These are phyloP conservation scores for Argyresthia albistria DNA, from an alignment of 2,888 invertebrate species.

Conservation along the genomic window DNA sequence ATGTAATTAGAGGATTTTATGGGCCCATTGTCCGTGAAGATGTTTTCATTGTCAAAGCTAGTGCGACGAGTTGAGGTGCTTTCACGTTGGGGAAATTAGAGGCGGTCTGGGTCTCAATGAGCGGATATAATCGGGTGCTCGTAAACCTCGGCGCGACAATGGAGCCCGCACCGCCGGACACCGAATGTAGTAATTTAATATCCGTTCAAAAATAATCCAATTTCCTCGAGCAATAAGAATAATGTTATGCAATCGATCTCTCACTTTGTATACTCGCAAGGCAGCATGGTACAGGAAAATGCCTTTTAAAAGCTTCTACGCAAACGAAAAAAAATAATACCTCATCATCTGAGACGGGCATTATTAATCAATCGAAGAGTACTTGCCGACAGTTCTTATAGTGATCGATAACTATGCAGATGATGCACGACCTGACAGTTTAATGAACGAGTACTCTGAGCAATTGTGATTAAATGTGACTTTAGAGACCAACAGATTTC, in stretches of 20 bases:
- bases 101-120: conserved; percentile 12
- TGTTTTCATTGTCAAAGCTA: too few relatives aligned
- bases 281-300: too few relatives aligned
- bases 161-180: conserved; percentile 52
- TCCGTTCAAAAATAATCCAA: conserved; percentile 62
- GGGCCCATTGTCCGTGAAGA: too few relatives aligned
- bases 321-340: too few relatives aligned
- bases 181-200: conserved; percentile 61
- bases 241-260: too few relatives aligned
- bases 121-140: conserved; percentile 17
- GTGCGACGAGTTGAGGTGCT: conserved; percentile 2
- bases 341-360: too few relatives aligned
- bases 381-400: neutral
- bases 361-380: neutral
- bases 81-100: conserved; percentile 8
- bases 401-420: neutral
- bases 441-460: neutral
- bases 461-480: neutral
- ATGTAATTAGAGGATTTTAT: conserved; percentile 1
- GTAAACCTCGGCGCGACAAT: conserved; percentile 31
- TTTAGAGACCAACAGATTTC: neutral
- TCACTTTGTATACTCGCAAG: too few relatives aligned
- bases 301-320: too few relatives aligned
- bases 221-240: conserved; percentile 32
- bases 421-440: neutral